Percentiles rank a stretch among this genome's conserved stretches.
These are phyloP conservation scores for Parthenolecanium corni DNA, from an alignment of 2,888 invertebrate genomes.

Conservation along the genomic window DNA sequence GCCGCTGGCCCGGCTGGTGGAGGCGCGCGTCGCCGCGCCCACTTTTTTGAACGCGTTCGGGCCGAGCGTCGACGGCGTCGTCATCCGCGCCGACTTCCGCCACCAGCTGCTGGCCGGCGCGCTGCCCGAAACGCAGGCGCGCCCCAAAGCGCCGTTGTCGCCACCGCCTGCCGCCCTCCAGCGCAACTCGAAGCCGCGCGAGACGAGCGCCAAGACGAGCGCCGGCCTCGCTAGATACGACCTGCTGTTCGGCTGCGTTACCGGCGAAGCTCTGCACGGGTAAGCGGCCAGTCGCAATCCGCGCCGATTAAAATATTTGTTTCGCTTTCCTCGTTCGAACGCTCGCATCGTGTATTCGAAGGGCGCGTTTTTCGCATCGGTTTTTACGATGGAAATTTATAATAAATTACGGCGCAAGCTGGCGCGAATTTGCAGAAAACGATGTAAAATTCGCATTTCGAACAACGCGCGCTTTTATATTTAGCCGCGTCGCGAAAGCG, in stretches of 20 bases:
- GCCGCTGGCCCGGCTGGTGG: slow-evolving; percentile 58
- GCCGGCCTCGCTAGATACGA: slow-evolving; percentile 59
- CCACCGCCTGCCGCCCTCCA: slow-evolving; percentile 11
- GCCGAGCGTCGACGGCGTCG: slow-evolving; percentile 86
- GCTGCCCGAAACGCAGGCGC: slow-evolving; percentile 30
- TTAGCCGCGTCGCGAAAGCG: too few relatives aligned
- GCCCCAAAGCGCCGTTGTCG: slow-evolving; percentile 13
- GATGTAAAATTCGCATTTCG: too few relatives aligned
- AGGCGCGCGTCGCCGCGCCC: slow-evolving; percentile 64
- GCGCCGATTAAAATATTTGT: too few relatives aligned
- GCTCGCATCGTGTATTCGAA: too few relatives aligned
- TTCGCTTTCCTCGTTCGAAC: too few relatives aligned
- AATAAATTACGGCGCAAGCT: too few relatives aligned
- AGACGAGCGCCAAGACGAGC: slow-evolving; percentile 31
- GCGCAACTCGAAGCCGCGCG: slow-evolving; percentile 28
- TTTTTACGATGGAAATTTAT: too few relatives aligned
- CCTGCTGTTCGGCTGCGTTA: slow-evolving; percentile 81
- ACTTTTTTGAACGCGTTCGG: slow-evolving; percentile 80
- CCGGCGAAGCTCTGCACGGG: slow-evolving; percentile 82
- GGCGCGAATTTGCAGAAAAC: too few relatives aligned
- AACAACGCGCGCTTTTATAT: too few relatives aligned
- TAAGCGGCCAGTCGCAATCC: too few relatives aligned
- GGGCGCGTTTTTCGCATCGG: too few relatives aligned
- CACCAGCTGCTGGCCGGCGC: slow-evolving; percentile 64
- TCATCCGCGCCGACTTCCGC: slow-evolving; percentile 76